Evolutionary conservation across 2,113 vertebrate genomes (phyloP).

Genomic region (Apistogramma diplotaenia): DNA sequence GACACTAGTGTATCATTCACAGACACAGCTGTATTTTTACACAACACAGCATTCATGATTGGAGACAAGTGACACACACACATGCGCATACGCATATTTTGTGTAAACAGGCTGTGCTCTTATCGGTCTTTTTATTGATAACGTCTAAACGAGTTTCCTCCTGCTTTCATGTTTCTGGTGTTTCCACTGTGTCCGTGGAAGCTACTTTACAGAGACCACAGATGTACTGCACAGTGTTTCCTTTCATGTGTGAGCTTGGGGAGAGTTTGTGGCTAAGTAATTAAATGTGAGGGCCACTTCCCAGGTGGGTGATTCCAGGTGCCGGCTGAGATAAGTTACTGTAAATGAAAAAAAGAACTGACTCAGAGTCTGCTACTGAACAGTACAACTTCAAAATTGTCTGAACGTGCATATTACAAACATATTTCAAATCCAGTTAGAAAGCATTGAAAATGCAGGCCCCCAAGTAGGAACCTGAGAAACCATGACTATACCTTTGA

Average conservation of each 20-base stretch:
- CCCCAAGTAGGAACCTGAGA: too few species aligned
- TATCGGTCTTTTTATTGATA: not conserved
- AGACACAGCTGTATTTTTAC: not conserved
- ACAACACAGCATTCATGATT: not conserved
- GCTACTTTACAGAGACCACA: not conserved
- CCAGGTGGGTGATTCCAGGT: not conserved
- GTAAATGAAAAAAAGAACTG: not conserved
- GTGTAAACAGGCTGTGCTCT: conserved; percentile 6
- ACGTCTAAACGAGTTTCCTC: conserved; percentile 22
- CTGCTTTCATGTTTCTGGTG: not conserved
- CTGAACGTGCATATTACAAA: not conserved
- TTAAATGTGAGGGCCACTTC: not conserved
- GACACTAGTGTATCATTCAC: not conserved
- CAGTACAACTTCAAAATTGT: not conserved
- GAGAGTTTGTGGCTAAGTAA: not conserved
- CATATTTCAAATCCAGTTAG: not conserved
- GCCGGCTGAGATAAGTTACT: not conserved
- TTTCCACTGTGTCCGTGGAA: not conserved
- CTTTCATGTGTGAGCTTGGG: not conserved
- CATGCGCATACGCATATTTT: not conserved
- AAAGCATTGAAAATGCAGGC: too few species aligned
- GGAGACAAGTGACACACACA: not conserved
- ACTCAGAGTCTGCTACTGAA: not conserved
- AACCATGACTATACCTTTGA: too few species aligned
- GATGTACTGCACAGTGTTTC: not conserved